These are phyloP conservation scores for Spodoptera frugiperda DNA, from an alignment of 1,140 invertebrate genomes.

Conservation along the genomic window DNA sequence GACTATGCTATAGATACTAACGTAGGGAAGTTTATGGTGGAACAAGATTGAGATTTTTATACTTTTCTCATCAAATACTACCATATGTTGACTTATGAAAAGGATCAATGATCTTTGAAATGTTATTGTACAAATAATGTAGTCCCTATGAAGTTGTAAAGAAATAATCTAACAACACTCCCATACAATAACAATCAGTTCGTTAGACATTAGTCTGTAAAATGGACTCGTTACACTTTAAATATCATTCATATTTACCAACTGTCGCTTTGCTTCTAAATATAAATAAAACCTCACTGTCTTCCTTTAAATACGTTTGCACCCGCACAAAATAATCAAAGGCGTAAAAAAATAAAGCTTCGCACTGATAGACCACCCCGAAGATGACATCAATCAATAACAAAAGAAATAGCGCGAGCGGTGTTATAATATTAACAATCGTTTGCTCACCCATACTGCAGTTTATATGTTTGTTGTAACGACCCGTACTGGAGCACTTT, in stretches of 20 bases:
- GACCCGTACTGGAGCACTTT: constrained; percentile 52
- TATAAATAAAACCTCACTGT: constrained; percentile 7
- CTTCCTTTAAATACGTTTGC: constrained; percentile 27
- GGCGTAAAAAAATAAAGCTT: constrained; percentile 52
- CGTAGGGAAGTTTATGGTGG: no score
- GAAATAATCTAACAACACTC: background rate
- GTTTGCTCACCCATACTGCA: constrained; percentile 62
- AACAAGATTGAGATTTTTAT: no score
- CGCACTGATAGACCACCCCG: constrained; percentile 62
- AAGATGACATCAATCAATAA: constrained; percentile 79
- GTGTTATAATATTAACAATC: constrained; percentile 42
- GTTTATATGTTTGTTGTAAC: constrained; percentile 47
- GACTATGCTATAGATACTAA: no score
- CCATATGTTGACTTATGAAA: no score
- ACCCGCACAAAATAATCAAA: constrained; percentile 54
- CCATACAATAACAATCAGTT: constrained; percentile 33
- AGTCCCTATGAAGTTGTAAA: background rate
- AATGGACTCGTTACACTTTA: background rate
- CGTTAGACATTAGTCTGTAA: background rate
- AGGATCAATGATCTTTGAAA: no score
- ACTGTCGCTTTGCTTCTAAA: background rate
- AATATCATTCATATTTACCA: background rate
- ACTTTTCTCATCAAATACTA: no score
- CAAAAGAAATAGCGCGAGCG: constrained; percentile 56
- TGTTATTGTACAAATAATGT: no score